phyloP scores from a whole-genome alignment of 2,113 vertebrate species.

The Kryptolebias marmoratus region DNA sequence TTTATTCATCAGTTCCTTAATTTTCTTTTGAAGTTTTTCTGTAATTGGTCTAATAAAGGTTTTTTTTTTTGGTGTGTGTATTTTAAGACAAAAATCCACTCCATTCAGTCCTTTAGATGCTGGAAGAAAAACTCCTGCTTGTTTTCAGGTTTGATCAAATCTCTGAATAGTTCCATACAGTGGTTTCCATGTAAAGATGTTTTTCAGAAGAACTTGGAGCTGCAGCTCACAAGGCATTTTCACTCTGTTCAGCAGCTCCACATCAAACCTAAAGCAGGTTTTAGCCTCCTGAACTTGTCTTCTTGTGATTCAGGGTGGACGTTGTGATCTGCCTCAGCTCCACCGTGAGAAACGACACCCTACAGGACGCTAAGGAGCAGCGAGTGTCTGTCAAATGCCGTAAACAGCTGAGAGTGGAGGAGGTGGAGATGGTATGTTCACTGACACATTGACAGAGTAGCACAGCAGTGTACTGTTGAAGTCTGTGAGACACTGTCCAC shows the following conservation, averaged over 20 bases:
- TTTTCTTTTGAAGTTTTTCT: too few relatives aligned
- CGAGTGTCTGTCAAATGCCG: slow-evolving; percentile 96
- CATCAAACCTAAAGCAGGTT: neutral
- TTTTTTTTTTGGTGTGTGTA: too few relatives aligned
- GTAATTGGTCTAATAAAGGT: too few relatives aligned
- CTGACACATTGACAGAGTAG: neutral
- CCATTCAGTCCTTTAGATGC: too few relatives aligned
- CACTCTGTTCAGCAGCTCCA: neutral
- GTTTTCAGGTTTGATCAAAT: neutral
- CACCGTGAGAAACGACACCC: slow-evolving; percentile 94
- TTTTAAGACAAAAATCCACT: too few relatives aligned
- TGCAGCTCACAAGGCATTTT: neutral
- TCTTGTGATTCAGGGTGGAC: slow-evolving; percentile 85
- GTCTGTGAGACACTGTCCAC: too few relatives aligned
- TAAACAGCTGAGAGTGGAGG: slow-evolving; percentile 94
- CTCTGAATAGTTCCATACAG: neutral
- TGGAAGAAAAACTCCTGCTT: too few relatives aligned
- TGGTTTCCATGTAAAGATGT: neutral
- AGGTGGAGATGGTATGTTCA: slow-evolving; percentile 91
- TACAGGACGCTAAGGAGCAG: slow-evolving; percentile 94
- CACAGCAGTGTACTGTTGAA: slow-evolving; percentile 4
- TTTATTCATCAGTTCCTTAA: too few relatives aligned
- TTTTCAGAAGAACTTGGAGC: neutral
- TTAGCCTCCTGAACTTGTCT: neutral
- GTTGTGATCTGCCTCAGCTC: slow-evolving; percentile 97